Base-by-base conservation (phyloP, 2,113 vertebrate species). In the Gymnogyps californianus region DNA sequence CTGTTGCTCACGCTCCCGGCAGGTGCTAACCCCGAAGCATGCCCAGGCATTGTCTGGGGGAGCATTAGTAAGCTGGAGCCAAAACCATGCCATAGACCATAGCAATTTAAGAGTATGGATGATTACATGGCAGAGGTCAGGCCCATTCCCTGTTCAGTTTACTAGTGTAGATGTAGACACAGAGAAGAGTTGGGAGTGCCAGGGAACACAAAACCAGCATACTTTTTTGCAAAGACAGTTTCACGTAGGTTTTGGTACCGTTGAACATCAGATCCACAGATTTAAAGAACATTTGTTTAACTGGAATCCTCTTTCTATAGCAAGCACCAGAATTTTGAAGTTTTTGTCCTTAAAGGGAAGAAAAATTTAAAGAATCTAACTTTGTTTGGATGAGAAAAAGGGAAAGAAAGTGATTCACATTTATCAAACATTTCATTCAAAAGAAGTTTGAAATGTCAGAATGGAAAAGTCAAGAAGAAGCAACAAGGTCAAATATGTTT, bases 81-180 rank as follows among this genome's bases (percentile, higher is more conserved):
- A 76, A 51, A 79, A 58, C 11, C 1, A 1, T 64, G 13, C 32
- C n/a, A 32, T 28, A 40, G 55, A 34, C 13, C 8, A 40, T 28
- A 8, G 7, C 20, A 44, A 9, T n/a, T 67, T 51, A 49, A 49
- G 32, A 58, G 22, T 38, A 78, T 47, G 42, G 74, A 38, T 79
- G 15, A 42, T 36, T 49, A 32, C n/a, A 36, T 8, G 42, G 9
- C 40, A 65, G 34, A 51, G 8, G 25, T 80, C n/a, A n/a, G 18
- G 28, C 25, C 24, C 12, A 3, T 51, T 62, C 47, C 25, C 6
- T 71, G 20, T 18, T 64, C 64, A 34, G 31, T 36, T 76, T 69
- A 24, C 5, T 15, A 12, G 16, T 2, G 2, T 25, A n/a, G 46
- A 46, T 1, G 0, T 7, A 71, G 52, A 54, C 21, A 46, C 0